Conservation (phyloP, 2,888 invertebrate species). For the Marasmarcha lunaedactyla region DNA sequence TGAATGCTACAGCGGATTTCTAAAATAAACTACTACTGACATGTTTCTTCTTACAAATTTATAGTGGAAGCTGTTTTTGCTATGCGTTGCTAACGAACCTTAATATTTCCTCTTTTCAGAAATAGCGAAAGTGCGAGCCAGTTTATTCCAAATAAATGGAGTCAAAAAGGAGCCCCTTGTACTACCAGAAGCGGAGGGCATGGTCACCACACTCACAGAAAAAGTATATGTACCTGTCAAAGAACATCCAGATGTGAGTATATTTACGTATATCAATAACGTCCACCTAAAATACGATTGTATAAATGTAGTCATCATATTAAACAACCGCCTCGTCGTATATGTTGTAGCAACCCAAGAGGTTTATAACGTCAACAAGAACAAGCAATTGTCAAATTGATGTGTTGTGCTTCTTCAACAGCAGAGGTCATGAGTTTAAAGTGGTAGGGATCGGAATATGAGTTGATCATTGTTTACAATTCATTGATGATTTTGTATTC, state of each 20-base stretch:
- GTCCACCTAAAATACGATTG: constrained; percentile 7
- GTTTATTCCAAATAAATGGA: constrained; percentile 98
- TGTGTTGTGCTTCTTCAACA: no score
- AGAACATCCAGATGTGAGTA: constrained; percentile 99
- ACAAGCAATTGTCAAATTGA: no score
- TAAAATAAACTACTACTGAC: constrained; percentile 40
- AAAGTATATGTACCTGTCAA: constrained; percentile 99
- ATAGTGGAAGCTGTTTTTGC: constrained; percentile 25
- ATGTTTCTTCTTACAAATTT: constrained; percentile 35
- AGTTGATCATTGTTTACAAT: no score
- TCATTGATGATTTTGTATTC: no score
- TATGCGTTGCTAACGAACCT: not conserved
- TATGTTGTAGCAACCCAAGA: no score
- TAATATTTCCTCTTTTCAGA: constrained; percentile 76
- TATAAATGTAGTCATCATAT: constrained; percentile 5
- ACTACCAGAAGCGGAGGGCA: constrained; percentile 91
- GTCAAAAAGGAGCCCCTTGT: constrained; percentile 93
- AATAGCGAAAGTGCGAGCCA: constrained; percentile 97
- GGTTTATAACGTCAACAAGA: no score
- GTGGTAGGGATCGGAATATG: no score
- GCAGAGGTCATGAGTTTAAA: no score
- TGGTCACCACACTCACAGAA: constrained; percentile 93
- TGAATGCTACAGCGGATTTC: constrained; percentile 35
- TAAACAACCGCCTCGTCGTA: no score
- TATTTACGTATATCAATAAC: not conserved